A percentile compares a stretch with the other conserved stretches of the same genome.
Evolutionary conservation across 2,113 vertebrate genomes (phyloP).

Genomic region (Asarcornis scutulata): DNA sequence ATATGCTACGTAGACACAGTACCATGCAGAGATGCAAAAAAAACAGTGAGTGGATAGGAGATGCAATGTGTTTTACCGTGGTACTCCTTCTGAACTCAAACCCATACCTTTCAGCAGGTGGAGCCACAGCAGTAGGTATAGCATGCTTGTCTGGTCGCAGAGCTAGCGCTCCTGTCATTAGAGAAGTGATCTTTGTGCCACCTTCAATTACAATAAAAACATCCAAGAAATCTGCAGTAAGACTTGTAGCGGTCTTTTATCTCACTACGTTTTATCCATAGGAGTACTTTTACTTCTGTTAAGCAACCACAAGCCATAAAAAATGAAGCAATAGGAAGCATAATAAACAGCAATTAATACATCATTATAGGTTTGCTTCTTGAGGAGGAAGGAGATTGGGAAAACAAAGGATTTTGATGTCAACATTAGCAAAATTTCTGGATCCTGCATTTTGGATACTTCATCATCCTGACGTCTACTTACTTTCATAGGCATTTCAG

Average conservation of each 20-base stretch:
- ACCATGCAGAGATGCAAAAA: not conserved
- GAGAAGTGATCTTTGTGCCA: not conserved
- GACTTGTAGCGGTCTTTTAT: not conserved
- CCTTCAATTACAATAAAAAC: not conserved
- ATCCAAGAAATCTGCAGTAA: not conserved
- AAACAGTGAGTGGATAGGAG: not conserved
- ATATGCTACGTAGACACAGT: not conserved
- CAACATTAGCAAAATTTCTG: constrained; percentile 61
- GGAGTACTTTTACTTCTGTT: not conserved
- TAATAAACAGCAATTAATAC: constrained; percentile 68
- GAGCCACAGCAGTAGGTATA: constrained; percentile 67
- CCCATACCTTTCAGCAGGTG: constrained; percentile 56
- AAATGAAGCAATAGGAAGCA: not conserved
- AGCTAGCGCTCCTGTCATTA: not conserved
- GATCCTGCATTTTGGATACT: constrained; percentile 12
- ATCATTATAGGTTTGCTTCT: constrained; percentile 39
- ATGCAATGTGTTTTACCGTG: not conserved
- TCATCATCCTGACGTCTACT: constrained; percentile 47
- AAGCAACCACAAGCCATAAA: not conserved
- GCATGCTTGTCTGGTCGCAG: not conserved
- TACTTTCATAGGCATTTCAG: not conserved
- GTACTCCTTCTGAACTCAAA: not conserved
- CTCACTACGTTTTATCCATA: not conserved
- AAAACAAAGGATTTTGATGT: constrained; percentile 62
- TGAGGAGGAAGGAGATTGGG: constrained; percentile 20